Evolutionary conservation across 2,797 vertebrate genomes (phyloP).

Genomic region (Eptatretus atami): DNA sequence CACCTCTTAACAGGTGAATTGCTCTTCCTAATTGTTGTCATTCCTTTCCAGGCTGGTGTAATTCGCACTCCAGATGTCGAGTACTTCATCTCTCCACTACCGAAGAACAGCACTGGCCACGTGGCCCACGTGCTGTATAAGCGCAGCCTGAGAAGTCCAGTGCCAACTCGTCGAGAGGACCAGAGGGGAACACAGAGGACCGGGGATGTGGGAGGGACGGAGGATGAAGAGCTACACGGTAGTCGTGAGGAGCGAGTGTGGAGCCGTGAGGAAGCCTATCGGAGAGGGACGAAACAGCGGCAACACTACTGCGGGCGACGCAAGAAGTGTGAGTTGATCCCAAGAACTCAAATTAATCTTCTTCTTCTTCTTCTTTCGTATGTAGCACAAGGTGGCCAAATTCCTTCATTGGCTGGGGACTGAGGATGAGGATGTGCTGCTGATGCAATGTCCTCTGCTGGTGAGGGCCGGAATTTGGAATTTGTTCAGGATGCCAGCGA

Average conservation of each 20-base stretch:
- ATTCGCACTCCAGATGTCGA: constrained; percentile 40
- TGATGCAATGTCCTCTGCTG: too few species aligned
- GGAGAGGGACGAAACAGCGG: constrained; percentile 14
- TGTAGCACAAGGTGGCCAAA: too few species aligned
- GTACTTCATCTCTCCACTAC: constrained; percentile 40
- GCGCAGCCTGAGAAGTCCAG: constrained; percentile 6
- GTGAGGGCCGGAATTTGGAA: too few species aligned
- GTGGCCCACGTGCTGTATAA: too few species aligned
- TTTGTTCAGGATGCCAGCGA: too few species aligned
- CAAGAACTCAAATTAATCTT: too few species aligned
- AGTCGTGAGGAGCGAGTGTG: constrained; percentile 7
- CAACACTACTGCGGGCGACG: constrained; percentile 57
- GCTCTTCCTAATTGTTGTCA: too few species aligned
- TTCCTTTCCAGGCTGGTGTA: constrained; percentile 33
- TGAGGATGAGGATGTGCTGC: too few species aligned
- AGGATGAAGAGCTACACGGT: constrained; percentile 8
- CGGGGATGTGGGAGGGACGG: constrained; percentile 7
- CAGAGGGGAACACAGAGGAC: constrained; percentile 9
- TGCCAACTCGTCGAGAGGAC: constrained; percentile 27
- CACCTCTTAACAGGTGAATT: too few species aligned
- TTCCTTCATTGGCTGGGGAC: too few species aligned
- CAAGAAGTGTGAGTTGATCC: constrained; percentile 73
- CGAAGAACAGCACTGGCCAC: constrained; percentile 14
- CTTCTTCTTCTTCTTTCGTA: too few species aligned
- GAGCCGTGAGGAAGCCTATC: constrained; percentile 6